Base-by-base conservation (phyloP, 2,113 vertebrate species). In the Petrocephalus microphthalmus region DNA sequence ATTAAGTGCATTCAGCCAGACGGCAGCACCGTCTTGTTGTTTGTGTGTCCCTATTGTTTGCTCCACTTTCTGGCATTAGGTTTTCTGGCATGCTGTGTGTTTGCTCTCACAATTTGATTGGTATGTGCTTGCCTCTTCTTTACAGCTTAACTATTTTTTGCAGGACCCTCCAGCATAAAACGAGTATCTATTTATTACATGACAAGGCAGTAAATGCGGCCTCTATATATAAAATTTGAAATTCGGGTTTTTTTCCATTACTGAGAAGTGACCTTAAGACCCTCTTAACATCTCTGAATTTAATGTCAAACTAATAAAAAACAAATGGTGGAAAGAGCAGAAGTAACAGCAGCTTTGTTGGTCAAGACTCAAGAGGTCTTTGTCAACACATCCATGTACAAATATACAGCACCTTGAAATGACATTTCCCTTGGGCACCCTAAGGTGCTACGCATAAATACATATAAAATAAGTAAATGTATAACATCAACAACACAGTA, bases 111-210 rank as follows among this genome's bases (percentile, higher is more conserved):
- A 17, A 37, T 74, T 74, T 74, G 29, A 74, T 13, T 29, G 25
- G 25, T 10, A 52, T 5, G 7, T 49, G 45, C 84, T 85, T 52
- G 49, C 47, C 83, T 84, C 51, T 29, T 85, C 11, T 85, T 85
- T 85, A 85, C 84, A 54, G 84, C 84, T 85, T 85, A 52, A 37
- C 45, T 83, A 45, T 83, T 83, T 83, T 83, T 83, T 54, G 49
- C 49, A 33, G n/a, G 11, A 54, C 33, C 33, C 15, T 78, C 6
- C 71, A 78, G 33, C 33, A 42, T 19, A 78, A 42, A 78, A n/a
- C 25, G 47, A 8, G 49, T 4, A 22, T 37, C 25, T 84, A 45
- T 49, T 17, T 74, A 74, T 78, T 25, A 51, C 22, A 52, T 25
- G 82, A 84, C 42, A 51, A 49, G 82, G 52, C 52, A 33, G 84